Percentiles rank a stretch among this genome's conserved stretches.
Conservation (phyloP, 2,888 invertebrate species). For the Acrocyrtus sp. region DNA sequence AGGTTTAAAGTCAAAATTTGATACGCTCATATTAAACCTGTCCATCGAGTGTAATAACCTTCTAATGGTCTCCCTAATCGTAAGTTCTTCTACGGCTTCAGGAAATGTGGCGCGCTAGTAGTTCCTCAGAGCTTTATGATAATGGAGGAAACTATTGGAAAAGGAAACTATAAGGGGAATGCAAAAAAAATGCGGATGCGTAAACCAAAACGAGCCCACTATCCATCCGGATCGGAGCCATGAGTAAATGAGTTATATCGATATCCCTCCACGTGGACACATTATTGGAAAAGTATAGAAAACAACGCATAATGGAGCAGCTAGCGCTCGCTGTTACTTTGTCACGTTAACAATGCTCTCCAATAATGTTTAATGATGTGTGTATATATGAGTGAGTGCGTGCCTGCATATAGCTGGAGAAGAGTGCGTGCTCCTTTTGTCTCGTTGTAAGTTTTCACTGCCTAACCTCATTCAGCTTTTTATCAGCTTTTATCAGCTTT, state of each 20-base stretch:
- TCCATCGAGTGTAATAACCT: constrained; percentile 37
- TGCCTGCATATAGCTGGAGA: not conserved
- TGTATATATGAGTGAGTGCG: too few species aligned
- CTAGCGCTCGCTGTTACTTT: too few species aligned
- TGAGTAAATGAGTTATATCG: too few species aligned
- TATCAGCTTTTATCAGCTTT: too few species aligned
- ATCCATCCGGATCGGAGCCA: not conserved
- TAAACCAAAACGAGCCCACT: not conserved
- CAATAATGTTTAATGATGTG: not conserved
- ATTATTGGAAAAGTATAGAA: not conserved
- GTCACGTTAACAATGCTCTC: too few species aligned
- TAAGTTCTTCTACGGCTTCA: constrained; percentile 14
- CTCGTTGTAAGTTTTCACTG: too few species aligned
- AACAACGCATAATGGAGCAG: not conserved
- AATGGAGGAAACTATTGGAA: not conserved
- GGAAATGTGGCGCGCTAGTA: not conserved
- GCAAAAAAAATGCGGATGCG: not conserved
- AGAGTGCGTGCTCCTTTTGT: not conserved
- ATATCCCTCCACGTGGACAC: not conserved
- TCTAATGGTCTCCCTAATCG: constrained; percentile 40
- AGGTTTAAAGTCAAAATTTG: constrained; percentile 58
- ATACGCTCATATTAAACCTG: constrained; percentile 41
- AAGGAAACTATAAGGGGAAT: not conserved
- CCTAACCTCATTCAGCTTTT: too few species aligned
- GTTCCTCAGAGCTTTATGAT: not conserved